Base-by-base conservation (phyloP, 2,797 vertebrate genomes). In the Pagetopsis macropterus region DNA sequence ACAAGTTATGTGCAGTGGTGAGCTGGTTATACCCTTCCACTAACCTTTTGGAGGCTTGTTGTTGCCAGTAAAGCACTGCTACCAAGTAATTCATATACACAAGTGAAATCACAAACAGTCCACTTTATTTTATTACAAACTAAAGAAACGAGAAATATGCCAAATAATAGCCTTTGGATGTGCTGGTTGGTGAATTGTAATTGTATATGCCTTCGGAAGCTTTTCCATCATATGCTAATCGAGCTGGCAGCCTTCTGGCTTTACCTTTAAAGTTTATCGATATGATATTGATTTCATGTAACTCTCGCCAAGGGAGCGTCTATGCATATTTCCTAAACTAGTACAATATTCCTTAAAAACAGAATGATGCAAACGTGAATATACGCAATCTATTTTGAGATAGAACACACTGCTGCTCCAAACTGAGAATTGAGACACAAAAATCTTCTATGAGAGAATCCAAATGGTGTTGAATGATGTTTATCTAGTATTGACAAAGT, bases 21-120 rank as follows among this genome's bases (percentile, higher is more conserved):
- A 70, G 48, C 33, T 51, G 31, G 46, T 70, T 63, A 49, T 37
- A 10, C 72, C 61, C 65, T 52, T 40, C 49, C n/a, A 19, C 23
- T 5, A 1, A 46, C 37, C 54, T 59, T 49, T 16, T 51, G 41
- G 41, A 67, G 50, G 55, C 50, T 19, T 12, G 37, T 50, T 17
- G 15, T 52, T 40, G 40, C 37, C n/a, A 65, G 41, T 44, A 64
- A 52, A 60, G 31, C 27, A 59, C 23, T 2, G 10, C 9, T 37
- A 8, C 33, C 8, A 37, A 37, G 50, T 49, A 27, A 57, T 48
- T 14, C 17, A 51, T 4, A 44, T 33, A 1, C 33, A 37, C 33
- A 37, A 9, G 33, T 37, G 8, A 37, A 37, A 37, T 37, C 8
- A 23, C 44, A 67, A 63, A 64, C 8, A 21, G 37, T 19, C 33